Conservation (phyloP, 2,797 vertebrate genomes). For the Sciurus carolinensis region DNA sequence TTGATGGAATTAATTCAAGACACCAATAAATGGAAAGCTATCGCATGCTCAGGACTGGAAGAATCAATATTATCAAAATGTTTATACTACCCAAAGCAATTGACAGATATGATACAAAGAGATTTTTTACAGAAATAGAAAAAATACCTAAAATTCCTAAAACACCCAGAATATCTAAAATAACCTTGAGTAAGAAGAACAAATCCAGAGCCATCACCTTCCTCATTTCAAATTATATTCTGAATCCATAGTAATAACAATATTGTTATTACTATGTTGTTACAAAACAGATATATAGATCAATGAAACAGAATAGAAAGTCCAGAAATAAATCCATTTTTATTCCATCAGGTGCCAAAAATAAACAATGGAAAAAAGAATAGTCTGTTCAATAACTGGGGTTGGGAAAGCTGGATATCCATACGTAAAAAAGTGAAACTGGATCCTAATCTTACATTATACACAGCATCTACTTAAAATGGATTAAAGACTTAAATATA, state of each 20-base stretch:
- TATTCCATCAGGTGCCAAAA: background rate
- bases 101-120: too few relatives aligned
- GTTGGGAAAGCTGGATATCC: background rate
- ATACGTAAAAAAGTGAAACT: too few relatives aligned
- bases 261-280: too few relatives aligned
- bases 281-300: background rate
- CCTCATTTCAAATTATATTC: too few relatives aligned
- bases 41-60: background rate
- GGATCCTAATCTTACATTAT: background rate
- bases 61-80: background rate
- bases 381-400: too few relatives aligned
- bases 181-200: background rate
- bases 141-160: too few relatives aligned
- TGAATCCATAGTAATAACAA: background rate
- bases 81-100: background rate
- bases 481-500: background rate
- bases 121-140: too few relatives aligned
- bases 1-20: background rate
- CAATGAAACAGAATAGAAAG: background rate
- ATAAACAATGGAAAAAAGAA: background rate
- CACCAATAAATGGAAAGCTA: background rate
- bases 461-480: background rate
- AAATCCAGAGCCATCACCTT: background rate
- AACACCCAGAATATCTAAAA: background rate
- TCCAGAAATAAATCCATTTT: background rate